Conservation (phyloP, 2,113 vertebrate species). For the Verasper variegatus region DNA sequence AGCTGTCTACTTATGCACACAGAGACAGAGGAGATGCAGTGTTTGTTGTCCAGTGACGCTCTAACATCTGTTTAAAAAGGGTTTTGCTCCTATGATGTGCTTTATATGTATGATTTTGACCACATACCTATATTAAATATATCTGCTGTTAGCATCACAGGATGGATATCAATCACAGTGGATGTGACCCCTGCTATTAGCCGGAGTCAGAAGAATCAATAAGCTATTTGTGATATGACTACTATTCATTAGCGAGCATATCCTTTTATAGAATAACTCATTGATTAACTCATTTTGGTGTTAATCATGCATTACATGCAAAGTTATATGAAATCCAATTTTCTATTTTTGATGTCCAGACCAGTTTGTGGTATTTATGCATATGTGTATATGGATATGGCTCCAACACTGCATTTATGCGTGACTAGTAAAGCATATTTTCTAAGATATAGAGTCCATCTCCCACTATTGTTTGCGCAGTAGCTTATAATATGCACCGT, state of each 20-base stretch:
- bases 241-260: slow-evolving; percentile 57
- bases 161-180: slow-evolving; percentile 37
- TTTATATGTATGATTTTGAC: slow-evolving; percentile 47
- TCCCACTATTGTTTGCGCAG: slow-evolving; percentile 78
- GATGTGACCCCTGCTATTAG: slow-evolving; percentile 38
- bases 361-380: slow-evolving; percentile 77
- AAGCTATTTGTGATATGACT: slow-evolving; percentile 64
- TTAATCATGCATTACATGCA: slow-evolving; percentile 65
- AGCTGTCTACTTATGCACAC: slow-evolving; percentile 62
- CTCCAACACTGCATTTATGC: slow-evolving; percentile 70
- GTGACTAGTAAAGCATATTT: slow-evolving; percentile 74
- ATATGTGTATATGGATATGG: slow-evolving; percentile 75
- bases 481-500: slow-evolving; percentile 79
- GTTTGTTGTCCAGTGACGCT: slow-evolving; percentile 54
- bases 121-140: slow-evolving; percentile 41
- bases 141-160: slow-evolving; percentile 34
- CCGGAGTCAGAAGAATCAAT: slow-evolving; percentile 57
- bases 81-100: slow-evolving; percentile 48
- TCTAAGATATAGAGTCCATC: slow-evolving; percentile 69
- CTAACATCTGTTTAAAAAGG: slow-evolving; percentile 34
- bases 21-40: slow-evolving; percentile 38
- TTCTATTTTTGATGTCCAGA: slow-evolving; percentile 77
- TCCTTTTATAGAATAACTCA: slow-evolving; percentile 67
- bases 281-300: slow-evolving; percentile 72
- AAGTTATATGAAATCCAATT: slow-evolving; percentile 52